Conservation (phyloP, 2,113 vertebrate species). For the Speoplatyrhinus poulsoni region DNA sequence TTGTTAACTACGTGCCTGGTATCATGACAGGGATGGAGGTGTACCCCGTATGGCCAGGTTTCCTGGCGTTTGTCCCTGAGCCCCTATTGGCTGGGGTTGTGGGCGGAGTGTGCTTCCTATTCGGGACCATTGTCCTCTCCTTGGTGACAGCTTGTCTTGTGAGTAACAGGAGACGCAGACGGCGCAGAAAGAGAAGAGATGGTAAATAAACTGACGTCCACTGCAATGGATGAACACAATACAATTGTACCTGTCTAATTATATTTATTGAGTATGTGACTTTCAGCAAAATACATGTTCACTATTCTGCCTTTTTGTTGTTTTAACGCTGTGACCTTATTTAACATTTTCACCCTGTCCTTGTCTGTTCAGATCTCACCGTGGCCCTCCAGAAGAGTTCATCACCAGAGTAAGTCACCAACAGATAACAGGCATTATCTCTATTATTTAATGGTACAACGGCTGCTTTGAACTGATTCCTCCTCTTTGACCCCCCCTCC, state of each 20-base stretch:
- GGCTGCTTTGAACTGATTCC: not conserved
- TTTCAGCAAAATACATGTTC: not conserved
- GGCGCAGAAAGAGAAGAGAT: constrained; percentile 68
- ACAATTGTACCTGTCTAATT: not conserved
- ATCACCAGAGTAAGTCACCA: constrained; percentile 71
- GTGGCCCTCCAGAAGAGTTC: constrained; percentile 70
- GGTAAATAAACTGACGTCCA: constrained; percentile 50
- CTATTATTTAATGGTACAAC: not conserved
- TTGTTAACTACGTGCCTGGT: not conserved
- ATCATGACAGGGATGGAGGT: constrained; percentile 85
- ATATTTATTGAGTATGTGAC: not conserved
- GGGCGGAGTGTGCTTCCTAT: constrained; percentile 90
- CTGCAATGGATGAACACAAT: not conserved
- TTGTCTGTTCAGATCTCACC: constrained; percentile 66
- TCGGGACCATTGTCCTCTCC: constrained; percentile 86
- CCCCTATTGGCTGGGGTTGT: constrained; percentile 89
- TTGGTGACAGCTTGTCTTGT: constrained; percentile 85
- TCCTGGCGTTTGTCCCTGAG: constrained; percentile 83
- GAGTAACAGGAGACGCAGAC: constrained; percentile 78
- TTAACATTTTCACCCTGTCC: constrained; percentile 33
- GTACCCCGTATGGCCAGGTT: constrained; percentile 84
- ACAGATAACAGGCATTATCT: not conserved
- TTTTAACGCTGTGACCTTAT: not conserved
- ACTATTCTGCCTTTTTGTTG: not conserved
- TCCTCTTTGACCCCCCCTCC: constrained; percentile 8